Percentiles rank a stretch among this genome's conserved stretches.
Evolutionary conservation across 1,140 invertebrate genomes (phyloP).

Genomic region (Drosophila sechellia): DNA sequence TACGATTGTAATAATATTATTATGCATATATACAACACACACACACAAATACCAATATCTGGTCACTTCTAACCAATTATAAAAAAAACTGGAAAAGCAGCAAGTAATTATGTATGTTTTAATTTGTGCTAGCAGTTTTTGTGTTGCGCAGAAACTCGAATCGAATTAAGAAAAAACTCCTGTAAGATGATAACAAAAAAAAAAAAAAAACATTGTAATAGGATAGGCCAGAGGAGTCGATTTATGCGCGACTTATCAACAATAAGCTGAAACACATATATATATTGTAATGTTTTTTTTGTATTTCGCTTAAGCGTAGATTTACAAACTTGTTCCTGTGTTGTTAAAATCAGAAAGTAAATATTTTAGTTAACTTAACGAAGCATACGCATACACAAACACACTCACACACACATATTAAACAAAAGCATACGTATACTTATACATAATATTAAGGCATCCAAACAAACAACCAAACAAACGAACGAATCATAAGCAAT

Average conservation of each 20-base stretch:
- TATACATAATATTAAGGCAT: constrained; percentile 26
- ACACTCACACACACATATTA: constrained; percentile 16
- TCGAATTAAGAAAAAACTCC: neutral
- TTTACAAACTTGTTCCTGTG: constrained; percentile 78
- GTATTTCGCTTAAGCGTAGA: constrained; percentile 42
- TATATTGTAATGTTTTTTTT: constrained; percentile 12
- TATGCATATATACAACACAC: constrained; percentile 3
- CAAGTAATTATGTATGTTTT: constrained; percentile 58
- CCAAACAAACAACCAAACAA: neutral
- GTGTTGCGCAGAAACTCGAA: constrained; percentile 2
- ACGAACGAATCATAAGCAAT: constrained; percentile 43
- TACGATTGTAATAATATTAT: constrained; percentile 15
- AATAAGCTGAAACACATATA: constrained; percentile 14
- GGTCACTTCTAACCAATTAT: constrained; percentile 79
- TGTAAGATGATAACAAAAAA: neutral
- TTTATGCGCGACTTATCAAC: constrained; percentile 8
- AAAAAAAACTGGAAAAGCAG: constrained; percentile 47
- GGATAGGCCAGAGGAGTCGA: constrained; percentile 13
- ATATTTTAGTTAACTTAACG: constrained; percentile 47
- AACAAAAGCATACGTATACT: constrained; percentile 13
- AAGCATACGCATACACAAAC: constrained; percentile 28
- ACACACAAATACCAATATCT: constrained; percentile 64
- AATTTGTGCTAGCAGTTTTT: constrained; percentile 22
- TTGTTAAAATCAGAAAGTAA: constrained; percentile 67
- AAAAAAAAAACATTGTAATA: neutral